These are phyloP conservation scores for Scomber scombrus DNA, from an alignment of 2,113 vertebrate genomes.

Conservation along the genomic window DNA sequence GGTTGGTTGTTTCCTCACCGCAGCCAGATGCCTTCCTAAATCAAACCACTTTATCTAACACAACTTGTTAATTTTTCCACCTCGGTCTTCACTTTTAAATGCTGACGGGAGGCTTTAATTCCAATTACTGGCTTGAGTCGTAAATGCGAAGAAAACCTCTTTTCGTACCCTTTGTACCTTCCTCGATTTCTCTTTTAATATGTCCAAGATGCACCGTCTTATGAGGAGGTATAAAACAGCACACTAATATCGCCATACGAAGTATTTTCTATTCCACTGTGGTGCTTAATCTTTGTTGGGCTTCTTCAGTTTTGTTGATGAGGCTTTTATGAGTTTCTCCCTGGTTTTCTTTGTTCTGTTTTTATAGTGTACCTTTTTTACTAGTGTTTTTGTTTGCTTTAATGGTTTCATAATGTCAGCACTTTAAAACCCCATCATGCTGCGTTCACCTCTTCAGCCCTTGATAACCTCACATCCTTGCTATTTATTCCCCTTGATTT, in stretches of 20 bases:
- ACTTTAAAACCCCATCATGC: conserved; percentile 18
- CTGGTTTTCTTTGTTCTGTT: not conserved
- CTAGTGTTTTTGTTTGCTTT: conserved; percentile 13
- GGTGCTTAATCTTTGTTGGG: conserved; percentile 1
- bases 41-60: conserved; percentile 31
- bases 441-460: not conserved
- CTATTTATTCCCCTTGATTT: not conserved
- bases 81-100: conserved; percentile 7
- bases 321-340: conserved; percentile 24
- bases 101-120: conserved; percentile 14
- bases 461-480: not conserved
- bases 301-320: conserved; percentile 12
- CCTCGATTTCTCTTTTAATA: conserved; percentile 15
- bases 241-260: not conserved
- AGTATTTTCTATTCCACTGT: not conserved
- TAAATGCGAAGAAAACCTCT: conserved; percentile 30
- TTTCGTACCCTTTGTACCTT: not conserved
- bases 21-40: conserved; percentile 22
- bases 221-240: conserved; percentile 14
- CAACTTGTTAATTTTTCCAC: not conserved
- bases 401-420: conserved; percentile 30
- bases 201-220: not conserved
- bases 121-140: conserved; percentile 43
- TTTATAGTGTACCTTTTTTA: not conserved
- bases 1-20: conserved; percentile 9